phyloP scores from a whole-genome alignment of 2,888 invertebrate species.

The Bembecia ichneumoniformis region DNA sequence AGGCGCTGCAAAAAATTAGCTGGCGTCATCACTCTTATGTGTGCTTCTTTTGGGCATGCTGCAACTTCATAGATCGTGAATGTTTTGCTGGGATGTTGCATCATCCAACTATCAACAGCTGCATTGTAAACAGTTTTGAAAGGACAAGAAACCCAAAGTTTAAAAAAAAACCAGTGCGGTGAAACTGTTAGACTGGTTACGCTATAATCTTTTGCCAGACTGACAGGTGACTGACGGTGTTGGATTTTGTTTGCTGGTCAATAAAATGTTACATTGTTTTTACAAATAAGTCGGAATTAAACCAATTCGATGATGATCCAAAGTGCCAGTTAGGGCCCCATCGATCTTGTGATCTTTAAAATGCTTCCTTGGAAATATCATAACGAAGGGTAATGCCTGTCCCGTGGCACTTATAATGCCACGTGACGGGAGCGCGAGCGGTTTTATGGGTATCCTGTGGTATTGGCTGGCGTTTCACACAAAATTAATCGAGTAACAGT shows the following conservation, averaged over 20 bases:
- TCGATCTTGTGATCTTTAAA: conserved; percentile 5
- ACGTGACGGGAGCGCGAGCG: neutral
- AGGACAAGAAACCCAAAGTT: neutral
- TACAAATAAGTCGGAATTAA: neutral
- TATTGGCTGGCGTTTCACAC: no score
- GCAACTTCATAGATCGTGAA: conserved; percentile 42
- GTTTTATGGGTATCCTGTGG: no score
- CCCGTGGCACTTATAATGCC: neutral
- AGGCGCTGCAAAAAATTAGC: conserved; percentile 16
- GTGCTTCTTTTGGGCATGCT: conserved; percentile 26
- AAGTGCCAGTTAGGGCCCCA: neutral
- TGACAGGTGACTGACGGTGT: neutral
- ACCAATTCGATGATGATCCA: neutral
- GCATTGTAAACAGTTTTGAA: conserved; percentile 11
- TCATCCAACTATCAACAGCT: conserved; percentile 26
- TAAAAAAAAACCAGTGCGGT: neutral
- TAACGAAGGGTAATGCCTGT: no score
- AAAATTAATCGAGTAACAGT: no score
- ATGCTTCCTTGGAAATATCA: conserved; percentile 5
- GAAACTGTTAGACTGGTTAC: conserved; percentile 1
- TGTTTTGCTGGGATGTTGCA: conserved; percentile 32
- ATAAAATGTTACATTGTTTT: neutral
- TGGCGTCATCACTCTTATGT: conserved; percentile 27
- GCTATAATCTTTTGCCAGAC: conserved; percentile 1
- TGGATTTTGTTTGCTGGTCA: neutral